Evolutionary conservation across 2,888 invertebrate genomes (phyloP), one percentile per base, ranked within the genome.

Genomic region (Platycnemis pennipes): DNA sequence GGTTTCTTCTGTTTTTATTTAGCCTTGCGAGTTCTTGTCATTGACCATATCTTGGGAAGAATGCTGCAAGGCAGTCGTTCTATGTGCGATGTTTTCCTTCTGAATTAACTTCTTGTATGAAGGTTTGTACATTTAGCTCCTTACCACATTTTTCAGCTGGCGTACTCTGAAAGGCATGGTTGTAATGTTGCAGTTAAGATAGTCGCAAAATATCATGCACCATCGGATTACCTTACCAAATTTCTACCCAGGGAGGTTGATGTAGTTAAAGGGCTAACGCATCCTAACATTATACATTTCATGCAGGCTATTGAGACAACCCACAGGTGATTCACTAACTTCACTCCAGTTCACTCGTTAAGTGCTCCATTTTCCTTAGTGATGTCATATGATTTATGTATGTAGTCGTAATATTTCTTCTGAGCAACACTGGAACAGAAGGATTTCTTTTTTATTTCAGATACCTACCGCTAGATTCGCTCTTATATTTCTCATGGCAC

Each of bases 281-380:
- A 98, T 97, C 97, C 98, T 94, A 98, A 98, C 96, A 96, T 98
- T 94, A 98, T 98, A 96, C 97, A 98, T 95, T 98, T 98, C 96
- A 97, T 98, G 95, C 98, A 98, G 96, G 98, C 98, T 69, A 98
- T 98, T 95, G 98, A 98, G 97, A 98, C 98, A 0, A 98, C 98
- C 94, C 98, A 98, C 96, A 97, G 98, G 98, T 98, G 96, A 94
- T 95, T 49, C 88, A 77, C 31, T n/a, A n/a, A n/a, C n/a, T n/a
- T n/a, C n/a, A n/a, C n/a, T n/a, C n/a, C n/a, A n/a, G n/a, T n/a
- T n/a, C n/a, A n/a, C n/a, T n/a, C n/a, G n/a, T n/a, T n/a, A n/a
- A n/a, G n/a, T n/a, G n/a, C n/a, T n/a, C n/a, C n/a, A n/a, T n/a
- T n/a, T n/a, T n/a, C n/a, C n/a, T n/a, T n/a, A n/a, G n/a, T n/a